Percentiles rank a stretch among this genome's conserved stretches.
Evolutionary conservation across 2,797 vertebrate species (phyloP).

Genomic region (Scarus forsteni): DNA sequence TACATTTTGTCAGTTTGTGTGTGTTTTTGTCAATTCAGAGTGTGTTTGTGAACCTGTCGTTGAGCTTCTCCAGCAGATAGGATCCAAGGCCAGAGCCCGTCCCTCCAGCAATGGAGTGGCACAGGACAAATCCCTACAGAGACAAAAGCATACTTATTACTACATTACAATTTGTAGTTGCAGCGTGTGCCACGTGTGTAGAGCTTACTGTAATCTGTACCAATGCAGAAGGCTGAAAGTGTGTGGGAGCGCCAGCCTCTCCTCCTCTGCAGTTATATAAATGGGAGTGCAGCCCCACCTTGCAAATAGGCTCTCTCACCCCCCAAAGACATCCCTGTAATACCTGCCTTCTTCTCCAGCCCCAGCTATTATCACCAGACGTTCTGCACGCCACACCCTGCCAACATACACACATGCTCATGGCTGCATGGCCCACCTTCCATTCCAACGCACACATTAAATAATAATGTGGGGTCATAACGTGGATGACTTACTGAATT

Average conservation of each 20-base stretch:
- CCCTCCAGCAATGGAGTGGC: conserved; percentile 96
- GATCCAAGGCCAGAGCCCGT: conserved; percentile 95
- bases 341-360: conserved; percentile 79
- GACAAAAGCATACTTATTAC: conserved; percentile 50
- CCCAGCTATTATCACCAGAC: conserved; percentile 79
- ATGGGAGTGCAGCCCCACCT: conserved; percentile 77
- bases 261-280: conserved; percentile 76
- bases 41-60: conserved; percentile 89
- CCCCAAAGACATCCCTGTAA: conserved; percentile 71
- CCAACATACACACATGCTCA: conserved; percentile 77
- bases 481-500: conserved; percentile 73
- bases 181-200: conserved; percentile 52
- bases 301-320: conserved; percentile 70
- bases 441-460: conserved; percentile 68
- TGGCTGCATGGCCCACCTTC: conserved; percentile 67
- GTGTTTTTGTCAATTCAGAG: not conserved
- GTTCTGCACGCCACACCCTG: conserved; percentile 72
- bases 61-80: conserved; percentile 94
- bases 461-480: conserved; percentile 80
- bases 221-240: conserved; percentile 52
- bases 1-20: not conserved
- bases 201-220: conserved; percentile 54
- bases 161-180: conserved; percentile 26
- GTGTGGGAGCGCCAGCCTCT: conserved; percentile 84
- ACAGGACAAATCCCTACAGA: conserved; percentile 94